These are phyloP conservation scores for Tricholauxania praeusta DNA, from an alignment of 2,888 invertebrate species.

Conservation along the genomic window DNA sequence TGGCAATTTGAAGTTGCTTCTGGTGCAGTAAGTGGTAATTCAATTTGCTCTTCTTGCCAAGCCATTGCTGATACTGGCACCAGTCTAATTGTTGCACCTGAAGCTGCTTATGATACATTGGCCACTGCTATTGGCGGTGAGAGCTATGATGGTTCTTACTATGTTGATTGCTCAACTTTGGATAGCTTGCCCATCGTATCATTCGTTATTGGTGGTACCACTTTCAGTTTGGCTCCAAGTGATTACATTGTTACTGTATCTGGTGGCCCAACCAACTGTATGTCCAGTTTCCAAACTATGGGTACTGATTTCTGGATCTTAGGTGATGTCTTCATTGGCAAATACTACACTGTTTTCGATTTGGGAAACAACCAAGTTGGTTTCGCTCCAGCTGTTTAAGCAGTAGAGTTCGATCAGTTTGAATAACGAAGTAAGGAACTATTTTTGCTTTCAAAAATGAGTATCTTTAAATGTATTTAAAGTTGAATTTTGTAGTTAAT, in stretches of 20 bases:
- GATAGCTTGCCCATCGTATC: constrained; percentile 80
- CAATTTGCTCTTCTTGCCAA: constrained; percentile 79
- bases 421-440: background rate
- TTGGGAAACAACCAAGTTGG: constrained; percentile 85
- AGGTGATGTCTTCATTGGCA: constrained; percentile 96
- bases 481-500: background rate
- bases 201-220: constrained; percentile 79
- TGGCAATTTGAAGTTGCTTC: constrained; percentile 95
- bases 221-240: constrained; percentile 79
- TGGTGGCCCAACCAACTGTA: constrained; percentile 72
- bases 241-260: constrained; percentile 79
- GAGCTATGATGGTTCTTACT: constrained; percentile 51
- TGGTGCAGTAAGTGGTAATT: constrained; percentile 69
- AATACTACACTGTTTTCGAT: constrained; percentile 95
- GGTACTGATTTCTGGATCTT: constrained; percentile 89
- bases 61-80: constrained; percentile 97
- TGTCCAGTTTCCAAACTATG: constrained; percentile 92
- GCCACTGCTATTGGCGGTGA: constrained; percentile 77
- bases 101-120: constrained; percentile 82
- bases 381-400: constrained; percentile 78
- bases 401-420: background rate
- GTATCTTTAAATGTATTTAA: background rate
- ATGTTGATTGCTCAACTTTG: constrained; percentile 82
- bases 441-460: background rate
- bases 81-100: constrained; percentile 93